Evolutionary conservation across 2,888 invertebrate genomes (phyloP), one percentile per base, ranked within the genome.

Genomic region (Schizaphis graminum): DNA sequence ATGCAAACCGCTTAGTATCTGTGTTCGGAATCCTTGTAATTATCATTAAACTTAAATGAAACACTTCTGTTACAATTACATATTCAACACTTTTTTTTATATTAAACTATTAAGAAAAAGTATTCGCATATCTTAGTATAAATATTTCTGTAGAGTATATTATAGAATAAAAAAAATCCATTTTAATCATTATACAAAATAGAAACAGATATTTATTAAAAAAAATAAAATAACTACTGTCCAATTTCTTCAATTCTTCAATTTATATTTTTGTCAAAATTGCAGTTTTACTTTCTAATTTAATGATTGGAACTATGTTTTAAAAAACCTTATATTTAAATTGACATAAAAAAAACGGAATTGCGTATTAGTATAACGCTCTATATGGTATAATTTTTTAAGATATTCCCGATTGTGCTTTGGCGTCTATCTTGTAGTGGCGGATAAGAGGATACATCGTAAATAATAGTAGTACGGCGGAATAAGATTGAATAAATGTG

Each of bases 401-500:
- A 87, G 87, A 87, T 87, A 87, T 47, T 56, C 24, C 56, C 35
- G 35, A 53, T 21, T 16, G 88, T 16, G 35, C 11, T 7, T 26
- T 53, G 21, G 21, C 11, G 10, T 56, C 53, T 87, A 87, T 87
- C 49, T 21, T 49, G n/a, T 4, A 49, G 49, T n/a, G n/a, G 28
- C 21, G 8, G 49, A 28, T 87, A 87, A 49, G n/a, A n/a, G n/a
- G 28, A 77, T 35, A 21, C 35, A 35, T 77, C 77, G 35, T 47
- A n/a, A 49, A 49, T 87, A 85, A 85, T 85, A 85, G 44, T 85
- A 28, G 85, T 44, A 49, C 87, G 87, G 49, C 49, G 49, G 49
- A 87, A 85, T 44, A 85, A 44, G 85, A 85, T 41, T 85, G 85
- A 87, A 87, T 53, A 87, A 87, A 53, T 56, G 56, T 21, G 44